Conservation (phyloP, 2,797 vertebrate species). For the Channallabes apus region DNA sequence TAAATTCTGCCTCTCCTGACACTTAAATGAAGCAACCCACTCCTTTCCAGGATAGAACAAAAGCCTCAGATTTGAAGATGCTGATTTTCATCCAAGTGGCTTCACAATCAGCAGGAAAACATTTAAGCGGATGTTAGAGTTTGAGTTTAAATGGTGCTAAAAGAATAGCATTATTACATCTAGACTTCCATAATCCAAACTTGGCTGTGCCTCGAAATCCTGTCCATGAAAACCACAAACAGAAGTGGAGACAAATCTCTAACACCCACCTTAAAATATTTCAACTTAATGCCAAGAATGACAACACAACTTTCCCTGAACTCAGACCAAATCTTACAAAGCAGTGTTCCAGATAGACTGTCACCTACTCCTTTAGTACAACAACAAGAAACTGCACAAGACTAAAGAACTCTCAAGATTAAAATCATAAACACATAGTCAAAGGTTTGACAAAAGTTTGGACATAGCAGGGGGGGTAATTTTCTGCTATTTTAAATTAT, state of each 20-base stretch:
- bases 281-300: background rate
- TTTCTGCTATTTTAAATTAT: background rate
- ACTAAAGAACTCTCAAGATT: background rate
- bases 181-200: background rate
- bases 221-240: conserved; percentile 4
- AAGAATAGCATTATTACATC: background rate
- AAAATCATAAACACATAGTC: background rate
- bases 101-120: background rate
- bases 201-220: background rate
- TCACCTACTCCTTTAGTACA: background rate
- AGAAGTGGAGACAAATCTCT: background rate
- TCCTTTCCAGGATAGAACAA: background rate
- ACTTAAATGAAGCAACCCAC: background rate
- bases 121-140: background rate
- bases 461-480: background rate
- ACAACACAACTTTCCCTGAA: background rate
- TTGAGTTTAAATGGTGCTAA: background rate
- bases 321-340: background rate
- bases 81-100: background rate
- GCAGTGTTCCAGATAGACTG: background rate
- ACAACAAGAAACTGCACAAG: background rate
- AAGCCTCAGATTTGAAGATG: background rate
- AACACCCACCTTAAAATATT: background rate
- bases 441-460: background rate
- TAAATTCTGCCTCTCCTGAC: background rate